Evolutionary conservation across 2,113 vertebrate genomes (phyloP).

Genomic region (Lonchura striata): DNA sequence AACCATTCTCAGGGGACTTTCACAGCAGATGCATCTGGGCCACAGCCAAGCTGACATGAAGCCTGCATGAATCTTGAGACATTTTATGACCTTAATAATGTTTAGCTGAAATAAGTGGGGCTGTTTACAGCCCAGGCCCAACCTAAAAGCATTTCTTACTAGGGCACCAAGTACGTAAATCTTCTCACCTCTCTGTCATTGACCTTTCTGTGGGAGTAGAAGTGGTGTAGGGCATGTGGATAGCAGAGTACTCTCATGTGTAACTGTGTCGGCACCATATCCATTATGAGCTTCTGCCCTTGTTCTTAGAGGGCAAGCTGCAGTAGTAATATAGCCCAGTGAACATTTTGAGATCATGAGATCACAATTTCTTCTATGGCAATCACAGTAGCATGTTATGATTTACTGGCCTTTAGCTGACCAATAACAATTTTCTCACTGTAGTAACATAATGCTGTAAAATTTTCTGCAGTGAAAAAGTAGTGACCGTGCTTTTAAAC

Average conservation of each 20-base stretch:
- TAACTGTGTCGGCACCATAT: not conserved
- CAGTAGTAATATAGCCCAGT: conserved; percentile 38
- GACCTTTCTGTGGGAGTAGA: conserved; percentile 59
- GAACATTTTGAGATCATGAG: conserved; percentile 42
- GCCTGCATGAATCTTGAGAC: conserved; percentile 10
- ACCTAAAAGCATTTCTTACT: conserved; percentile 13
- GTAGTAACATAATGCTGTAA: not conserved
- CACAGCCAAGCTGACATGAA: conserved; percentile 17
- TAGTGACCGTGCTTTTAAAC: not conserved
- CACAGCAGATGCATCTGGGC: not conserved
- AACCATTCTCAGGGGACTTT: not conserved
- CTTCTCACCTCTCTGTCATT: conserved; percentile 43
- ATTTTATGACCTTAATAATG: conserved; percentile 56
- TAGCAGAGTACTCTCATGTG: not conserved
- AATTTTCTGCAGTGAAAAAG: not conserved
- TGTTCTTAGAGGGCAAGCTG: conserved; percentile 43
- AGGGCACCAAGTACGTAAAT: conserved; percentile 18
- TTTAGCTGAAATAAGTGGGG: not conserved
- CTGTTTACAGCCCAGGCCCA: conserved; percentile 35
- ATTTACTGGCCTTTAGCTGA: conserved; percentile 13
- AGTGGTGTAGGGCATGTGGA: not conserved
- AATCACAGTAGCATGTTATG: not conserved
- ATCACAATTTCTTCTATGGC: conserved; percentile 25
- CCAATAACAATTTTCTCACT: not conserved
- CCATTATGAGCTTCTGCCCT: conserved; percentile 33